Percentiles rank a stretch among this genome's conserved stretches.
Conservation (phyloP, 2,113 vertebrate genomes). For the Urocitellus parryii region DNA sequence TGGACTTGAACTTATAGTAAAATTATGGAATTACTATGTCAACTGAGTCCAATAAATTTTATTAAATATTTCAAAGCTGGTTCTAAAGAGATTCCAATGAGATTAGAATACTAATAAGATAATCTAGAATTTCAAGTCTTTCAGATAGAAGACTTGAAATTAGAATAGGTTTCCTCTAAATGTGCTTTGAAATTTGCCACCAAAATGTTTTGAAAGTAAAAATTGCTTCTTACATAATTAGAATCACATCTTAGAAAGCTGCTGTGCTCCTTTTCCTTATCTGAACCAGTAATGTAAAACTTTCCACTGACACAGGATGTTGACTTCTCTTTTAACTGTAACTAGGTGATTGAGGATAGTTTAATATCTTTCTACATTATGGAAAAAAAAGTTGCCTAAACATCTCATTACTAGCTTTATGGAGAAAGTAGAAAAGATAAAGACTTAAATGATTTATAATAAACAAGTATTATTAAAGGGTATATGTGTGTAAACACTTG, state of each 20-base stretch:
- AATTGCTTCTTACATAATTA: neutral
- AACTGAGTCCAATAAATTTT: neutral
- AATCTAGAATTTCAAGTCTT: neutral
- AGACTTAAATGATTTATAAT: neutral
- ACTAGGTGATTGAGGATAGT: neutral
- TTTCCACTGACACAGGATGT: neutral
- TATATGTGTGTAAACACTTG: neutral
- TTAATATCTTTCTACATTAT: neutral
- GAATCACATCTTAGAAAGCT: constrained; percentile 7
- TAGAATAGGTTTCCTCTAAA: neutral
- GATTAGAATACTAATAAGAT: neutral
- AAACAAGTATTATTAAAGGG: constrained; percentile 13
- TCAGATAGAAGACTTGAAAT: neutral
- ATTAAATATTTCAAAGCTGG: neutral
- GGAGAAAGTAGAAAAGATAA: neutral
- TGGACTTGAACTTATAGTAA: neutral
- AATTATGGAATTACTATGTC: neutral
- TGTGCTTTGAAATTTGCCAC: neutral
- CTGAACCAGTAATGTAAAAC: neutral
- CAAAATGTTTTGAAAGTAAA: neutral
- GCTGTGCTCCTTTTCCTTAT: constrained; percentile 40
- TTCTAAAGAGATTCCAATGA: neutral
- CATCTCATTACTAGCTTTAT: neutral
- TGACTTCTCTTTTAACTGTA: neutral
- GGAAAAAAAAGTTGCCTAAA: neutral